Conservation (phyloP, 2,113 vertebrate genomes). For the Xiphorhynchus elegans region DNA sequence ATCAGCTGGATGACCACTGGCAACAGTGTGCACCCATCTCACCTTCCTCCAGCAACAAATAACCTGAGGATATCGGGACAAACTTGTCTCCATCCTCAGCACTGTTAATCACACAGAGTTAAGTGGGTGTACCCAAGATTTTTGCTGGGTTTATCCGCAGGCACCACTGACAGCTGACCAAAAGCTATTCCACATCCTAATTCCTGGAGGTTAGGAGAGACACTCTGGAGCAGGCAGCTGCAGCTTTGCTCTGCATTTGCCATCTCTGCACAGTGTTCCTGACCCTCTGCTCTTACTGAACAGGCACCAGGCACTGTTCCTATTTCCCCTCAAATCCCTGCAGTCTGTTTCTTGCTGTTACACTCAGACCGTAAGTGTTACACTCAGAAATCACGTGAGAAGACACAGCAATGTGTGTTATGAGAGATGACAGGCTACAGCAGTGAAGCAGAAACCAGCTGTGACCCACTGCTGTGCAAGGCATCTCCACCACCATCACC, state of each 20-base stretch:
- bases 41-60: neutral
- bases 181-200: neutral
- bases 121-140: neutral
- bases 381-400: neutral
- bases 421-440: neutral
- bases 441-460: neutral
- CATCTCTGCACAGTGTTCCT: neutral
- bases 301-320: neutral
- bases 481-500: neutral
- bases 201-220: neutral
- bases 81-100: neutral
- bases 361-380: neutral
- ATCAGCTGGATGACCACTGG: slow-evolving; percentile 9
- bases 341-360: neutral
- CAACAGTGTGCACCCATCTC: neutral
- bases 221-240: neutral
- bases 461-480: neutral
- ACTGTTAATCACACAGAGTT: neutral
- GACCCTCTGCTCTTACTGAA: neutral
- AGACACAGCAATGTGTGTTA: neutral
- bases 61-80: neutral
- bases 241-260: neutral
- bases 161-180: neutral
- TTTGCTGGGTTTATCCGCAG: neutral
- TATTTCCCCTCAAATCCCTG: neutral